Evolutionary conservation across 1,140 invertebrate species (phyloP).

Genomic region (Drosophila cardini): DNA sequence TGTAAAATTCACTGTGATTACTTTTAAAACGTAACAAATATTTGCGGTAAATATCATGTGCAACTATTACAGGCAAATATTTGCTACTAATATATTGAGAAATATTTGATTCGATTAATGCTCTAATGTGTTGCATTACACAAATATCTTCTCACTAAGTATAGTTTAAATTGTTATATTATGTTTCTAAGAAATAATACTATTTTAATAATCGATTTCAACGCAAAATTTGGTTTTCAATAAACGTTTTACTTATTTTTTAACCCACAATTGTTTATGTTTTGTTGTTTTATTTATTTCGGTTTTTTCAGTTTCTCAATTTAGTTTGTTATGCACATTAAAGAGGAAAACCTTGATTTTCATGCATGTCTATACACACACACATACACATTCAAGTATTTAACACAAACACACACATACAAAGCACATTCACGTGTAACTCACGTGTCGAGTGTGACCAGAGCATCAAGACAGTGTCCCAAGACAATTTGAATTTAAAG

Average conservation of each 20-base stretch:
- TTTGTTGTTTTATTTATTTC: background rate
- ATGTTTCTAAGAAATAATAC: background rate
- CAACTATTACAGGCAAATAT: background rate
- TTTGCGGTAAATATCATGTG: background rate
- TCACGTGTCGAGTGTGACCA: too few relatives aligned
- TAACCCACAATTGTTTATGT: background rate
- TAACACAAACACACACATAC: too few relatives aligned
- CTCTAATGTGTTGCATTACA: too few relatives aligned
- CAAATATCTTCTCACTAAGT: too few relatives aligned
- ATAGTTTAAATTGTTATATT: background rate
- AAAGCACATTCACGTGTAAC: too few relatives aligned
- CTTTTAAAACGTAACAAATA: too few relatives aligned
- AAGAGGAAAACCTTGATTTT: slow-evolving; percentile 3
- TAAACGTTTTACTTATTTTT: slow-evolving; percentile 6
- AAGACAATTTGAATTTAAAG: too few relatives aligned
- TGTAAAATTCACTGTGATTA: too few relatives aligned
- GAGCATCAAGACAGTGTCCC: too few relatives aligned
- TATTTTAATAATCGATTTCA: background rate
- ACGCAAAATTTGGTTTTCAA: background rate
- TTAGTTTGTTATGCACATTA: background rate
- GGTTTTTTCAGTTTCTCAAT: background rate
- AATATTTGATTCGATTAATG: too few relatives aligned
- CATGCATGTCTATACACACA: background rate
- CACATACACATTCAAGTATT: background rate
- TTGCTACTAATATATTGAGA: too few relatives aligned